phyloP scores from a whole-genome alignment of 1,140 invertebrate genomes.

The Arctopsyche grandis region DNA sequence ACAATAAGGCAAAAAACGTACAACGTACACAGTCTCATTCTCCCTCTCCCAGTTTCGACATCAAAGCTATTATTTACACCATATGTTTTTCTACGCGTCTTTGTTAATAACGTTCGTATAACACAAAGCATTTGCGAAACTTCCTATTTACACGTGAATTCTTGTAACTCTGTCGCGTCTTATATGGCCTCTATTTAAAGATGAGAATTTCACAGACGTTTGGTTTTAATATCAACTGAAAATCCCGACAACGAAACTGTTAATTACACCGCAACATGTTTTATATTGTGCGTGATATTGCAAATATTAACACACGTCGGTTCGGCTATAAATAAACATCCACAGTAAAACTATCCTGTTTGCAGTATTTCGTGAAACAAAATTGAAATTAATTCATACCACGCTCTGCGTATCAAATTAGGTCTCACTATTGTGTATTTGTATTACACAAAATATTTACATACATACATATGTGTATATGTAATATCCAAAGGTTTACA shows the following conservation, averaged over 20 bases:
- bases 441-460: background rate
- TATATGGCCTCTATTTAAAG: background rate
- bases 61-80: background rate
- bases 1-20: background rate
- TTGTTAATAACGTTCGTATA: background rate
- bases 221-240: background rate
- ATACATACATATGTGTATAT: background rate
- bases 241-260: background rate
- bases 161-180: background rate
- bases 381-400: no score
- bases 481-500: background rate
- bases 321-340: no score
- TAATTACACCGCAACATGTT: background rate
- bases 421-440: background rate
- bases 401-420: background rate
- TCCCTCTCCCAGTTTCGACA: background rate
- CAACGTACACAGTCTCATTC: no score
- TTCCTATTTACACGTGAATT: background rate
- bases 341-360: no score
- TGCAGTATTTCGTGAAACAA: no score
- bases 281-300: no score
- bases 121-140: background rate
- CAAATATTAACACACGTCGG: no score
- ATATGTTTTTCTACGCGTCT: background rate
- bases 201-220: background rate